Base-by-base conservation (phyloP, 2,888 invertebrate genomes). In the Hydropsyche betteni region DNA sequence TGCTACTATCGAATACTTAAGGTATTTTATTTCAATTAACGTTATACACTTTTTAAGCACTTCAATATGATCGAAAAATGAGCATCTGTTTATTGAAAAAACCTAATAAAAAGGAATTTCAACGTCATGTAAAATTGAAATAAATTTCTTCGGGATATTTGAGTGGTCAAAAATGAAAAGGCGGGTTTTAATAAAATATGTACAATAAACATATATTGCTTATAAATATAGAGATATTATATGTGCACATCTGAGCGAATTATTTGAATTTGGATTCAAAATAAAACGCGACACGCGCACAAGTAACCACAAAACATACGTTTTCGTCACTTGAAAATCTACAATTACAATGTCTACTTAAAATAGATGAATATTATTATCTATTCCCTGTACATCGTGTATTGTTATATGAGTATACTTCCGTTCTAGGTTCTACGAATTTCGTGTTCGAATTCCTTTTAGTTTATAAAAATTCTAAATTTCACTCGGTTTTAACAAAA, bases 351-450 rank as follows among this genome's bases (percentile, higher is more conserved):
- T 64, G 12, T 50, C 72, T 72, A 72, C 72, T 72, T 72, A 72
- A 36, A 55, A 61, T 55, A 58, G 38, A 58, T 58, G 14, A 36
- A 44, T 44, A 34, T 72, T 72, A 72, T 50, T 44, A 34, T 55
- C 75, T 75, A 75, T 75, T 75, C 75, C 75, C 75, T 75, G 75
- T 75, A 75, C 75, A 75, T 70, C 58, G 58, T 70, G 75, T 75
- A 75, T 75, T 75, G 75, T 75, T 70, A 70, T 44, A 44, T 51
- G 72, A 72, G 72, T 72, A 72, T 72, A 58, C 72, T 34, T 52
- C 38, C 50, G 61, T 64, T 33, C 64, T 64, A 64, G 34, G 34
- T 64, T 34, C 36, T 64, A 64, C 64, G 34, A 6, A 34, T 64
- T 58, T 14, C 24, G 24, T n/a, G n/a, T 64, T 7, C 36, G 64